These are phyloP conservation scores for Drosophila ercepeae DNA, from an alignment of 1,140 invertebrate species.

Conservation along the genomic window DNA sequence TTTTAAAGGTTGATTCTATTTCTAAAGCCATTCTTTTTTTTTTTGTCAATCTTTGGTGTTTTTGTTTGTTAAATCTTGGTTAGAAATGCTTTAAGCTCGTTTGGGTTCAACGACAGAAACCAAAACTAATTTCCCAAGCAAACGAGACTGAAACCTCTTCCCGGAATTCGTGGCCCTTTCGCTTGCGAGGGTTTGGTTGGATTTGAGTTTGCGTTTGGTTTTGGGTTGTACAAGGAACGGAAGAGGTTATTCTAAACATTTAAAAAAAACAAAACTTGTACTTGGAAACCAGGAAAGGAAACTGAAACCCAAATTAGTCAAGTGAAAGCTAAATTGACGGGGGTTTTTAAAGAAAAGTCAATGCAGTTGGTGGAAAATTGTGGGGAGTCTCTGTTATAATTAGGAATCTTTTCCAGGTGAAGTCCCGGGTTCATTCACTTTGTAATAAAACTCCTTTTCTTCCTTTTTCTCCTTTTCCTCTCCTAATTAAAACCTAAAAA, in stretches of 20 bases:
- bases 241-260: constrained; percentile 28
- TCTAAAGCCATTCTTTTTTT: constrained; percentile 4
- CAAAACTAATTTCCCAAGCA: constrained; percentile 35
- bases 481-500: constrained; percentile 56
- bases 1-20: constrained; percentile 17
- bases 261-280: constrained; percentile 5
- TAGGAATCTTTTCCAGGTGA: no score
- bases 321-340: neutral
- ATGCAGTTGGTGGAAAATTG: no score
- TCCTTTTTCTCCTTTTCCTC: no score
- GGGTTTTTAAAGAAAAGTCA: neutral
- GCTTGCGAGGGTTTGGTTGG: constrained; percentile 16
- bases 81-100: neutral
- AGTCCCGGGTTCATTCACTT: neutral
- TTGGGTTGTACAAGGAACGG: constrained; percentile 43
- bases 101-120: constrained; percentile 21
- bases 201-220: no score
- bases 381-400: no score
- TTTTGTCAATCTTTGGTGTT: constrained; percentile 10
- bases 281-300: neutral
- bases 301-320: constrained; percentile 13
- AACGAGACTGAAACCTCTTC: constrained; percentile 20
- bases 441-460: constrained; percentile 2
- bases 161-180: constrained; percentile 22
- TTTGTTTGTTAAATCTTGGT: neutral